Percentiles rank a stretch among this genome's conserved stretches.
These are phyloP conservation scores for Epizoanthus stellaris DNA, from an alignment of 92 coral and sea anemone species.

Conservation along the genomic window DNA sequence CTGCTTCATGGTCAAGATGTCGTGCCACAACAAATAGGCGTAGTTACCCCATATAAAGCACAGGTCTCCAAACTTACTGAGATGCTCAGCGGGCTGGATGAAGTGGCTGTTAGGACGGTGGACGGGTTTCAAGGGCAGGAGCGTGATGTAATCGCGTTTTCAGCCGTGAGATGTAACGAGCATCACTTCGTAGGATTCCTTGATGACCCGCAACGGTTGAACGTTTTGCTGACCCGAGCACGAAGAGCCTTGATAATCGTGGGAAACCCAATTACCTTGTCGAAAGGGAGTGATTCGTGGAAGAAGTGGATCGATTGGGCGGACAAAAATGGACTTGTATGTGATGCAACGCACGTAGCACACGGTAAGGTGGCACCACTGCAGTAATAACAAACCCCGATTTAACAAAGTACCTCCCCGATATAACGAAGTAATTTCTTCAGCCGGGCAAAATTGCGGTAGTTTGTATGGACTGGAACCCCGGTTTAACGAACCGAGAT, in stretches of 20 bases:
- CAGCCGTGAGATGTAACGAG: slow-evolving; percentile 87
- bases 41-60: slow-evolving; percentile 77
- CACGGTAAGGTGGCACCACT: neutral
- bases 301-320: slow-evolving; percentile 73
- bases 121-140: slow-evolving; percentile 92
- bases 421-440: neutral
- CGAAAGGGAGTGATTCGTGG: slow-evolving; percentile 64
- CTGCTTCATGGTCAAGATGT: slow-evolving; percentile 52
- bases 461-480: no score
- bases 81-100: slow-evolving; percentile 36
- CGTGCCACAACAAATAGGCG: slow-evolving; percentile 55
- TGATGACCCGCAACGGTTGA: slow-evolving; percentile 76
- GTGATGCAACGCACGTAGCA: slow-evolving; percentile 19
- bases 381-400: neutral
- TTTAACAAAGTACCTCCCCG: neutral
- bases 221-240: slow-evolving; percentile 83
- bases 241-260: slow-evolving; percentile 77
- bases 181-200: slow-evolving; percentile 75
- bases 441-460: neutral
- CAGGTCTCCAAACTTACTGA: slow-evolving; percentile 58
- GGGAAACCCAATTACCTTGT: slow-evolving; percentile 67
- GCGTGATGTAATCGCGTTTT: slow-evolving; percentile 82
- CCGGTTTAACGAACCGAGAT: no score
- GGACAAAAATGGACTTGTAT: slow-evolving; percentile 7
- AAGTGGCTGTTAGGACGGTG: slow-evolving; percentile 75